A percentile compares a stretch with the other conserved stretches of the same genome.
These are phyloP conservation scores for Fragum sueziense DNA, from an alignment of 2,888 invertebrate species.

Conservation along the genomic window DNA sequence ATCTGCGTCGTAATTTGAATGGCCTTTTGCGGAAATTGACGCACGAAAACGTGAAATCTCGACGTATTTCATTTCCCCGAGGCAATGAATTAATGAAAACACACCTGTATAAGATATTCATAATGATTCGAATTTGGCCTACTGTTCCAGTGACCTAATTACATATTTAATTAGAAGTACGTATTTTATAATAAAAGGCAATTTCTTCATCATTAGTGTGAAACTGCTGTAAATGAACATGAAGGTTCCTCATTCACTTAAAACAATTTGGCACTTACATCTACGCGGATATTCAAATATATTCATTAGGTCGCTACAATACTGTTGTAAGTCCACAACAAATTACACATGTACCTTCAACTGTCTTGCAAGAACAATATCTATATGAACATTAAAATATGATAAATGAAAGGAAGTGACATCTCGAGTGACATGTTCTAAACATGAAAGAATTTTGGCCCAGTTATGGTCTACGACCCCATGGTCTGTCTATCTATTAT, in stretches of 20 bases:
- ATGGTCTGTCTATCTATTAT: too few species aligned
- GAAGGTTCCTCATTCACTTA: too few species aligned
- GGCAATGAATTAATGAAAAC: not conserved
- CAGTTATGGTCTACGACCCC: too few species aligned
- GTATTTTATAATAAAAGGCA: not conserved
- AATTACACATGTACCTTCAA: too few species aligned
- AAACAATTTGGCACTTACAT: too few species aligned
- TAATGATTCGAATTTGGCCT: not conserved
- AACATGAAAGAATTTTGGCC: not conserved
- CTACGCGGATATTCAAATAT: too few species aligned
- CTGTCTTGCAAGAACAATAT: too few species aligned
- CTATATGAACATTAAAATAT: not conserved
- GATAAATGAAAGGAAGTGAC: not conserved
- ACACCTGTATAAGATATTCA: not conserved
- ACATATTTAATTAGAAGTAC: not conserved
- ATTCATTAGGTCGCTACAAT: too few species aligned
- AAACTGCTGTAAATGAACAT: too few species aligned
- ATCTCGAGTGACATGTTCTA: not conserved
- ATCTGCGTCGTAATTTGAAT: not conserved
- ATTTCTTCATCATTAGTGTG: too few species aligned
- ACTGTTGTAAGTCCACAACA: too few species aligned
- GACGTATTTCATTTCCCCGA: not conserved
- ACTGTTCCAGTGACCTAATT: not conserved
- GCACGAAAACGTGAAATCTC: not conserved
- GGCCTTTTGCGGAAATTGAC: not conserved